Base-by-base conservation (phyloP, 2,797 vertebrate species). In the Pseudopleuronectes americanus region DNA sequence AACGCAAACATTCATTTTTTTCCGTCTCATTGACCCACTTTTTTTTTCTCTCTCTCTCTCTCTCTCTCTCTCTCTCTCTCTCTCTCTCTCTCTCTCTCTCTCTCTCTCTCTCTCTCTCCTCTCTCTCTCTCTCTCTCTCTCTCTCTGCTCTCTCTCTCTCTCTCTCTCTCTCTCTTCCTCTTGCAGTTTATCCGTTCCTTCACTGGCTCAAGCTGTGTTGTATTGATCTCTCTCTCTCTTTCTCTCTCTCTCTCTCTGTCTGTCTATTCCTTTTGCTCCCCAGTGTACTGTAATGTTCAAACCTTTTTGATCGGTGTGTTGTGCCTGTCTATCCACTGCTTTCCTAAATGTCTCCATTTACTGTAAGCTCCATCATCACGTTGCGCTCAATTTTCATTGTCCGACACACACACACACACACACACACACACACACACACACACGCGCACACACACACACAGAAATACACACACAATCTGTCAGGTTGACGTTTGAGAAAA, bases 271-370 rank as follows among this genome's bases (percentile, higher is more conserved):
- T 57, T 85, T 84, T 80, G 87, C 84, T 90, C 90, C 90, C 90
- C 66, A 63, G 90, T 87, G 91, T 79, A 82, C 87, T 81, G 85
- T 90, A 89, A 87, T 89, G 74, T 84, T 89, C 79, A 71, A 77
- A 71, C 87, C 85, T 90, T 80, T 91, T 87, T 91, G 87, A 90
- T 92, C 78, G 57, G 66, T 77, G 76, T 85, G 87, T 91, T 87
- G 88, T 85, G 83, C 87, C 84, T 87, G 82, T 84, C 80, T 84
- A 76, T 89, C 84, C 86, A 41, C 85, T 74, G 84, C 78, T 79
- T 89, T 86, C 68, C 80, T 87, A 89, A 93, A 90, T 77, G 86
- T 91, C 88, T 93, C 89, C 82, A 90, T 90, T 93, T 91, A 89
- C 89, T 85, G 86, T 90, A 90, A 92, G 87, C 86, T 84, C 80